Evolutionary conservation across 1,140 invertebrate genomes (phyloP).

Genomic region (Drosophila mayri): DNA sequence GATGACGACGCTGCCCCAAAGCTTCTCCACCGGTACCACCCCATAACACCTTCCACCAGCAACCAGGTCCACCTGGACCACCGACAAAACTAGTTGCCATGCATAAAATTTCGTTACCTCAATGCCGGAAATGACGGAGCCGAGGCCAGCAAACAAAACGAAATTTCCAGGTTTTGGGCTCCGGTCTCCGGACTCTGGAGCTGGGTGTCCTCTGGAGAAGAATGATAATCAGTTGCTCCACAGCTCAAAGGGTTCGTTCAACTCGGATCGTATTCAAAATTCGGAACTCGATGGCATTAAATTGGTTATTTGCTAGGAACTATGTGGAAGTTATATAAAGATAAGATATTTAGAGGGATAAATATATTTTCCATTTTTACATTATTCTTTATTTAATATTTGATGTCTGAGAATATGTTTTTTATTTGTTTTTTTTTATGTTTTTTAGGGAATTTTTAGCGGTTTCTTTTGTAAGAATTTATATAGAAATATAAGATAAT

Average conservation of each 20-base stretch:
- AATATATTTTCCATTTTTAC: neutral
- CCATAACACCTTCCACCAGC: conserved; percentile 6
- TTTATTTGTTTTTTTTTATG: too few relatives aligned
- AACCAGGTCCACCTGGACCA: conserved; percentile 25
- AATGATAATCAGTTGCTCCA: conserved; percentile 44
- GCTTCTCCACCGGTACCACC: conserved; percentile 21
- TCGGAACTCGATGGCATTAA: neutral
- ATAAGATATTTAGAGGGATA: neutral
- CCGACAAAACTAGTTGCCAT: conserved; percentile 58
- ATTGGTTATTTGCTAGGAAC: neutral
- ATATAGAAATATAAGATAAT: neutral
- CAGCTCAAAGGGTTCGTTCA: conserved; percentile 39
- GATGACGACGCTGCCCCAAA: conserved; percentile 61
- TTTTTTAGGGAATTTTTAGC: neutral
- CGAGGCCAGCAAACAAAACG: conserved; percentile 53
- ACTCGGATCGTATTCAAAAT: conserved; percentile 21
- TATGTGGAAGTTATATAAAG: neutral
- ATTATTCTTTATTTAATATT: neutral
- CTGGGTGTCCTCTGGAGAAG: conserved; percentile 15
- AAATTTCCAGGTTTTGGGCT: conserved; percentile 52
- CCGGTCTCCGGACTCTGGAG: neutral
- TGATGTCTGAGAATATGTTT: neutral
- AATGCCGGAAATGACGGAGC: conserved; percentile 75
- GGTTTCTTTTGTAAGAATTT: neutral
- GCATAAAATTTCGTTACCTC: conserved; percentile 81